Evolutionary conservation across 2,888 invertebrate genomes (phyloP), one percentile per base, ranked within the genome.

Genomic region (Pseudanteris insignis): DNA sequence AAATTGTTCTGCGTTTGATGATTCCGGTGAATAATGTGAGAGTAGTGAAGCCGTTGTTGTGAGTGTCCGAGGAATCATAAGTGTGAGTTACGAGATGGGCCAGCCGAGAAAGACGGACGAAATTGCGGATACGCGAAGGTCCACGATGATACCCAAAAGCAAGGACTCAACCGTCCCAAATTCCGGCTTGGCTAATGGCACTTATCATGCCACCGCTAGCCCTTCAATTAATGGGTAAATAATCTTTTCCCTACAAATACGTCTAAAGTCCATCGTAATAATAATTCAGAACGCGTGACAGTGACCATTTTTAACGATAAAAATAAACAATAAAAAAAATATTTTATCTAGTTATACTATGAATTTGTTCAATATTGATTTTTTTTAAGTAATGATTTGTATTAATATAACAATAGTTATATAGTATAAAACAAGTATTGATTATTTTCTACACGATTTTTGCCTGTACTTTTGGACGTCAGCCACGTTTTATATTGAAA

Each of bases 171-270:
- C 70, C 58, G 67, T 71, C 50, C 59, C 67, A 62, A 68, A 65
- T 66, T 67, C 66, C 43, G 69, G 69, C 41, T 65, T 69, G 48
- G 63, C 66, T 60, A 69, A 64, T 64, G 67, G 66, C 57, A 63
- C 64, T 48, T 65, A 41, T 36, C 57, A 63, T 53, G 47, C 67
- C 37, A 67, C 64, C 36, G 54, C 66, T 47, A 36, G 67, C 46
- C 44, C 74, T 44, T 65, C 68, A 2, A 34, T 37, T 65, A 75
- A 75, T 64, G 77, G 77, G 77, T 77, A 77, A 76, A 71, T 75
- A 71, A 55, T 64, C 64, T 33, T n/a, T n/a, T n/a, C n/a, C n/a
- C n/a, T n/a, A n/a, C n/a, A n/a, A n/a, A n/a, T n/a, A n/a, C n/a
- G n/a, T n/a, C n/a, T n/a, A n/a, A n/a, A n/a, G n/a, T n/a, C n/a